Evolutionary conservation across 2,888 invertebrate species (phyloP), one percentile per base, ranked within the genome.

Genomic region (Tipula unca): DNA sequence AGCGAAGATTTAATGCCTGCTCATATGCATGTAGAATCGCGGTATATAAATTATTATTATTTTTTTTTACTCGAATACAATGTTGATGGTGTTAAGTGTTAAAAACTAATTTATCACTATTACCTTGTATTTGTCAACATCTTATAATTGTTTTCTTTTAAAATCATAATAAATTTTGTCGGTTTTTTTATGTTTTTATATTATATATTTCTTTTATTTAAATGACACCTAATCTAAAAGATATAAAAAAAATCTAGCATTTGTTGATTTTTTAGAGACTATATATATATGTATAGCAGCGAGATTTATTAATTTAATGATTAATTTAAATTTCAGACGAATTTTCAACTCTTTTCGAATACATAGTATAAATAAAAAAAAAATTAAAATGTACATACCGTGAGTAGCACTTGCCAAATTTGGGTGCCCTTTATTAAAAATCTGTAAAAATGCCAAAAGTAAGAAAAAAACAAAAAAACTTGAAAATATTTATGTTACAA

Each of bases 341-440:
- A 25, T 69, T 69, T 69, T 69, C 25, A 69, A 69, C 69, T 25
- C 69, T 25, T 69, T 69, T 69, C 69, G 20, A 69, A 69, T 32
- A 32, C 17, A 17, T 39, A 5, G 17, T 54, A 39, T 35, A 42
- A 42, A 14, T 42, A 42, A 42, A 54, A 5, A 54, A 5, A 54
- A 69, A 13, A 69, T 69, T 25, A 13, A 25, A 2, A 69, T 8
- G 25, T 69, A 86, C 86, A 83, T 86, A 86, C 86, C 86, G 86
- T 86, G 86, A 85, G 86, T 86, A 36, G 86, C 86, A 85, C 86
- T 85, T 69, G 86, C 85, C 86, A 86, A 86, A 85, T 85, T 86
- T 82, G 85, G 48, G 86, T 86, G 86, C 54, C 86, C 86, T 69
- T 86, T 85, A 84, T 86, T 86, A 54, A 86, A 86, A 82, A 86